Evolutionary conservation across 1,140 invertebrate genomes (phyloP), one percentile per base, ranked within the genome.

Genomic region (Muscidifurax raptorellus): DNA sequence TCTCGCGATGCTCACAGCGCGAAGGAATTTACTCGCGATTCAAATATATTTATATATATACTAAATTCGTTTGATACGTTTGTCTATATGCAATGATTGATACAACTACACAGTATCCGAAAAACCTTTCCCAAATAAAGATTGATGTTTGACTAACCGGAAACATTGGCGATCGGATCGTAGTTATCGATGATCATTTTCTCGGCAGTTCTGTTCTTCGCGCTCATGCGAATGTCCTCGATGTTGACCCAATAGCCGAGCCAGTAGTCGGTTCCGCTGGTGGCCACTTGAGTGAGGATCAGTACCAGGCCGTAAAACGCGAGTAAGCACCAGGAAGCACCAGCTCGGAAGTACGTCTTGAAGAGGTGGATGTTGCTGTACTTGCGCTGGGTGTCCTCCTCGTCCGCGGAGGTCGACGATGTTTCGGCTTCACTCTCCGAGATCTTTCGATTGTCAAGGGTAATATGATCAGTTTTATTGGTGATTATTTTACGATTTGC

Each of bases 251-350:
- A 98, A 82, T 94, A 96, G 85, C 96, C 96, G 0, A 97, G 92
- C 95, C 97, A 98, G 89, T 95, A 98, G 89, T 98, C 97, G 7
- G 95, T 94, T 0, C 95, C 94, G 84, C 95, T 96, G 52, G 95
- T 96, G 0, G 94, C 90, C 0, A 94, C 90, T 92, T 97, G 96
- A 0, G 96, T 95, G 0, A 96, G 22, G 0, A 97, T 22, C 87
- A 96, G 94, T 0, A 95, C 83, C 0, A 95, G 69, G 0, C 95
- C 72, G 28, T 97, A 93, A 0, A 95, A 84, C 0, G 93, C 74
- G 0, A 97, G 93, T 15, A 94, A 89, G 27, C 93, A 92, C 28
- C 94, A 92, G 2, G 95, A 95, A 7, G 95, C 94, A 18, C 97
- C 97, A 0, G 95, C 94, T 30, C 90, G 91, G 79, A 97, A 94